Conservation (phyloP, 2,113 vertebrate genomes). For the Silurus asotus region DNA sequence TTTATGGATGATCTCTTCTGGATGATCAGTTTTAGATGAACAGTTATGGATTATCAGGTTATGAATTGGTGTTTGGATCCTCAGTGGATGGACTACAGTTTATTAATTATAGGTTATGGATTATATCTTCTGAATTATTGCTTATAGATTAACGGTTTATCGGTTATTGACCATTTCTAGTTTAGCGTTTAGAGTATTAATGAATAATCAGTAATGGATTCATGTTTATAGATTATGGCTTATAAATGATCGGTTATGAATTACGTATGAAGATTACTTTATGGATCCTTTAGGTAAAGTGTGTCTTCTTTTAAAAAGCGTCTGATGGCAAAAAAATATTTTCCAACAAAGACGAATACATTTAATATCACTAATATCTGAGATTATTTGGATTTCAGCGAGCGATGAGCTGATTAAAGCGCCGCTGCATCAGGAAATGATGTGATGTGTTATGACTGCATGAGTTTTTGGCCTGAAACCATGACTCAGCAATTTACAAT, state of each 20-base stretch:
- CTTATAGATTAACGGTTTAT: too few relatives aligned
- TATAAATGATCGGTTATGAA: too few relatives aligned
- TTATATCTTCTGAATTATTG: too few relatives aligned
- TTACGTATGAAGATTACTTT: background rate
- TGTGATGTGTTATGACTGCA: background rate
- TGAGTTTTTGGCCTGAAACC: background rate
- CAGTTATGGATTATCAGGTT: too few relatives aligned
- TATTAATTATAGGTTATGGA: too few relatives aligned
- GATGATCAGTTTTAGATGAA: too few relatives aligned
- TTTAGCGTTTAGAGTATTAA: too few relatives aligned
- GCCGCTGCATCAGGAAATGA: background rate
- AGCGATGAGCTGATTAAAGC: background rate
- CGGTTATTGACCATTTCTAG: too few relatives aligned
- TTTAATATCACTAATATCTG: background rate
- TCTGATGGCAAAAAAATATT: background rate
- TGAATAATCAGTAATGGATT: too few relatives aligned
- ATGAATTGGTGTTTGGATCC: too few relatives aligned
- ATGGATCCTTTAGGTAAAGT: background rate
- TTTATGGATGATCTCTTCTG: too few relatives aligned
- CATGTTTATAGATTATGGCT: background rate
- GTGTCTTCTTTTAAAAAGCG: background rate
- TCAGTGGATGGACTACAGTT: too few relatives aligned
- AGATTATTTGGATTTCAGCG: background rate
- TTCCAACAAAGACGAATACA: background rate
- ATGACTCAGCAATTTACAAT: background rate